A percentile compares a stretch with the other conserved stretches of the same genome.
phyloP scores from a whole-genome alignment of 2,113 vertebrate species.

The Thalassoma bifasciatum region DNA sequence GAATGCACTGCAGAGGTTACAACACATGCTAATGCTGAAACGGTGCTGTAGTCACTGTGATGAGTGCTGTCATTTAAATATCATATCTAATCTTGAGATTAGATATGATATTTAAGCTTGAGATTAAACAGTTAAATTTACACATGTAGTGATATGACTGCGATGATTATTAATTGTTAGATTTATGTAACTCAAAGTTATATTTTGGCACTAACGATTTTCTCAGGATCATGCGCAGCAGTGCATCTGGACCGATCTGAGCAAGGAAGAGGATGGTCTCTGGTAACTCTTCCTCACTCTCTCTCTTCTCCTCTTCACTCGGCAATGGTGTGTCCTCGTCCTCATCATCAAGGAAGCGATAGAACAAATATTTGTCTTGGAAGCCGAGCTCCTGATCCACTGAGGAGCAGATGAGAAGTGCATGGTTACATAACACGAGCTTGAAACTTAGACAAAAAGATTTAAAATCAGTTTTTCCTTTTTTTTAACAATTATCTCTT shows the following conservation, averaged over 20 bases:
- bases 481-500: slow-evolving; percentile 1
- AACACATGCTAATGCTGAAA: neutral
- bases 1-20: slow-evolving; percentile 1
- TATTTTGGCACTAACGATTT: slow-evolving; percentile 88
- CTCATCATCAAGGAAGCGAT: slow-evolving; percentile 97
- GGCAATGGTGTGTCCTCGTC: slow-evolving; percentile 91
- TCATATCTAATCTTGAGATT: too few species aligned
- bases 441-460: neutral
- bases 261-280: slow-evolving; percentile 94
- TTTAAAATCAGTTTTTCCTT: neutral
- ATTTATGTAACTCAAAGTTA: neutral
- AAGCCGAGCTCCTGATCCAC: slow-evolving; percentile 97
- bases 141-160: too few species aligned
- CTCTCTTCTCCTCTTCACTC: slow-evolving; percentile 95
- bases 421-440: neutral
- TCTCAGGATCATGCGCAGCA: slow-evolving; percentile 97
- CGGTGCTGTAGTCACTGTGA: neutral
- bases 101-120: too few species aligned
- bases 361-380: slow-evolving; percentile 98
- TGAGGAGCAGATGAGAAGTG: slow-evolving; percentile 55
- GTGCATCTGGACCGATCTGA: slow-evolving; percentile 95
- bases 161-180: neutral
- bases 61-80: too few species aligned
- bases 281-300: slow-evolving; percentile 95
- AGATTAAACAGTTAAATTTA: too few species aligned